Evolutionary conservation across 1,140 invertebrate species (phyloP), one percentile per base, ranked within the genome.

Genomic region (Ceratosolen fusciceps): DNA sequence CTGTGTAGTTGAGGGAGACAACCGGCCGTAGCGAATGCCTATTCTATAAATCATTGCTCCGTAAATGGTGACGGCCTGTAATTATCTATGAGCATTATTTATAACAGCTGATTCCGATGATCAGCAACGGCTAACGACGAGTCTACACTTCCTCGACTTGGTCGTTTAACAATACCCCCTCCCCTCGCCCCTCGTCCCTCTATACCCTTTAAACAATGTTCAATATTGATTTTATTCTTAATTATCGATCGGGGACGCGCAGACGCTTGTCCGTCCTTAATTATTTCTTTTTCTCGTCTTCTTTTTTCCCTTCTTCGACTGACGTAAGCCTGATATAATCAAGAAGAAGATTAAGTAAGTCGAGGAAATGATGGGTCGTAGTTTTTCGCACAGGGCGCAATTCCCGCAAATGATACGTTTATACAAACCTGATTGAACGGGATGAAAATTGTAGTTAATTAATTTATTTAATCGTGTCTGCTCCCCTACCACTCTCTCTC

Each of bases 41-140:
- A n/a, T 10, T 47, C 3, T 21, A 74, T 74, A 62, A 74, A 74
- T 74, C 72, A 62, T 47, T 14, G 12, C 4, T 29, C 47, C 12
- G 8, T 37, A 39, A 16, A 65, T 31, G 19, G 39, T 8, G 49
- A 47, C 54, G 56, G 8, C 24, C 21, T 60, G 54, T 14, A 74
- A 74, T 74, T 74, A 74, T 74, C 72, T 31, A 62, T 47, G 37
- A 39, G 21, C 29, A n/a, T n/a, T n/a, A n/a, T n/a, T n/a, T 39
- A 74, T 26, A 62, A 74, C n/a, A 58, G 54, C 24, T 47, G 56
- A 62, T 43, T 37, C 5, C n/a, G 12, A 16, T 10, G 56, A 62
- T 62, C 29, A 12, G 72, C 72, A 62, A 74, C 56, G 62, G 34
- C 54, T 60, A 74, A 74, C n/a, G 29, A 74, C n/a, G 29, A 74